A percentile compares a stretch with the other conserved stretches of the same genome.
Evolutionary conservation across 35 echinoderm and acorn worm genomes (phyloP).

Genomic region (Holothuria glaberrima): DNA sequence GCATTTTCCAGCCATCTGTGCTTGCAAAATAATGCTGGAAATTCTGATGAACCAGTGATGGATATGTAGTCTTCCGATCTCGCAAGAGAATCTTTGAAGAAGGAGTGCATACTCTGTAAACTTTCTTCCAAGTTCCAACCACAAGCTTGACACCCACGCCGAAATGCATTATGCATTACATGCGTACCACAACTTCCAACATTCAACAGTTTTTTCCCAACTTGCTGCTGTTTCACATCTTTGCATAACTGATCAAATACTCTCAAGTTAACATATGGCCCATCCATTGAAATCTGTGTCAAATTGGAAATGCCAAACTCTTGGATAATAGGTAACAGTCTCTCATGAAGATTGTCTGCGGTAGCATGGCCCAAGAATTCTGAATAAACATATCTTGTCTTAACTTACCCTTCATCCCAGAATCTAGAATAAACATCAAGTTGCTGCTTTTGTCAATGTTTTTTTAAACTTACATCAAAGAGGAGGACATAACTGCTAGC

Average conservation of each 20-base stretch:
- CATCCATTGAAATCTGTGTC: constrained; percentile 43
- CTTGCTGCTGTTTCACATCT: neutral
- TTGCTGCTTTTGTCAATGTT: neutral
- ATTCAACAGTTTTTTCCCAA: neutral
- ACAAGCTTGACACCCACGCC: neutral
- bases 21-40: constrained; percentile 34
- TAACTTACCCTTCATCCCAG: constrained; percentile 4
- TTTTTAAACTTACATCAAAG: constrained; percentile 51
- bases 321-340: neutral
- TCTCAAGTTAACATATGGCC: constrained; percentile 47
- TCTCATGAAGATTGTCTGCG: constrained; percentile 24
- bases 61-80: constrained; percentile 2
- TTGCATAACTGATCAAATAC: neutral
- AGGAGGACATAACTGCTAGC: constrained; percentile 15
- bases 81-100: constrained; percentile 36
- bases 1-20: constrained; percentile 47
- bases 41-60: neutral
- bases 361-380: constrained; percentile 48
- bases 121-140: neutral
- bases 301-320: constrained; percentile 16
- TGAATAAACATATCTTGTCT: constrained; percentile 2
- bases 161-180: constrained; percentile 33
- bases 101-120: neutral
- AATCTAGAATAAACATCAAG: constrained; percentile 15
- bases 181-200: constrained; percentile 25